A percentile compares a stretch with the other conserved stretches of the same genome.
Conservation (phyloP, 2,888 invertebrate species). For the Eledone cirrhosa region DNA sequence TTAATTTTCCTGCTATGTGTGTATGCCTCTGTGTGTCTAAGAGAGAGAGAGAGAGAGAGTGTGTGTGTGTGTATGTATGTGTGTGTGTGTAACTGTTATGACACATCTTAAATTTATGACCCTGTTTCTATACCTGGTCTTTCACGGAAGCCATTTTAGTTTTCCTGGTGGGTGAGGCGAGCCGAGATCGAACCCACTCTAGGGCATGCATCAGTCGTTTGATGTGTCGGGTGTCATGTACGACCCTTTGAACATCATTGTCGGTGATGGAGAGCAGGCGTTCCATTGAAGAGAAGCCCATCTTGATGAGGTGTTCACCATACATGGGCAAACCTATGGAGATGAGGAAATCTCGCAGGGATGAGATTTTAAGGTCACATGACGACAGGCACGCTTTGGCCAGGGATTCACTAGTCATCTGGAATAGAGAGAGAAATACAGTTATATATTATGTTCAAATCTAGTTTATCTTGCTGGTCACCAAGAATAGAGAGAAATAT, state of each 20-base stretch:
- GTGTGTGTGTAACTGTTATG: not conserved
- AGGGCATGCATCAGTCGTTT: slow-evolving; percentile 58
- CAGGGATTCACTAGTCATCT: slow-evolving; percentile 63
- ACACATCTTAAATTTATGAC: not conserved
- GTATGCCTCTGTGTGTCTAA: no score
- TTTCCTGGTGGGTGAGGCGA: slow-evolving; percentile 43
- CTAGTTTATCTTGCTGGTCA: no score
- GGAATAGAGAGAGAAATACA: slow-evolving; percentile 33
- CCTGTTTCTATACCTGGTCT: slow-evolving; percentile 8
- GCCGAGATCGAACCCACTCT: slow-evolving; percentile 56
- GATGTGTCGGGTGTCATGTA: slow-evolving; percentile 56
- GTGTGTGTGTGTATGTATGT: no score
- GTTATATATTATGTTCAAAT: no score
- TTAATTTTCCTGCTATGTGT: no score
- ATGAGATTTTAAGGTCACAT: slow-evolving; percentile 62
- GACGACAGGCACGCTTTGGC: slow-evolving; percentile 59
- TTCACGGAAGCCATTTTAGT: slow-evolving; percentile 23
- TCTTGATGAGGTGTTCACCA: slow-evolving; percentile 42
- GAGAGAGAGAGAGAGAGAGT: no score
- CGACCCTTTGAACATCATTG: slow-evolving; percentile 50
- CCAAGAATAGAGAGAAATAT: no score
- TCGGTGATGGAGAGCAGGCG: slow-evolving; percentile 51
- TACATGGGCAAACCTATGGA: slow-evolving; percentile 67
- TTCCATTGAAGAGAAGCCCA: slow-evolving; percentile 50
- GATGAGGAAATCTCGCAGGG: slow-evolving; percentile 61